Conservation (phyloP, 2,113 vertebrate species). For the Antechinus flavipes region DNA sequence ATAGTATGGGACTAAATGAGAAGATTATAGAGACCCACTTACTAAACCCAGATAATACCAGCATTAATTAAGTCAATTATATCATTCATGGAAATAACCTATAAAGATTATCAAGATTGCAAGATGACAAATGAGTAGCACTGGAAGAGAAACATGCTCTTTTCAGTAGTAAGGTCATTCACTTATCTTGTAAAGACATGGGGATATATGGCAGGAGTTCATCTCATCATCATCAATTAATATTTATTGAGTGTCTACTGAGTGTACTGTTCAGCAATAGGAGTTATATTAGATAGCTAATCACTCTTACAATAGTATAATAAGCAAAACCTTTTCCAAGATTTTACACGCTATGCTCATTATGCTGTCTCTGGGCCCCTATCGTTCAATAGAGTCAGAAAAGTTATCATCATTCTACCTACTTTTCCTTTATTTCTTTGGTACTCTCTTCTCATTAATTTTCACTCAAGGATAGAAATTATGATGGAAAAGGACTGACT, state of each 20-base stretch:
- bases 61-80: slow-evolving; percentile 82
- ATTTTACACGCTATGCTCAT: slow-evolving; percentile 6
- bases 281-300: slow-evolving; percentile 4
- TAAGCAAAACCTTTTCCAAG: slow-evolving; percentile 39
- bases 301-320: background rate
- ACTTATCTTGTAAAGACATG: slow-evolving; percentile 46
- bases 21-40: slow-evolving; percentile 71
- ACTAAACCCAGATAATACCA: slow-evolving; percentile 77
- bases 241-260: slow-evolving; percentile 50
- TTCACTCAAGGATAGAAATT: slow-evolving; percentile 39
- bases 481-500: background rate
- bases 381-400: slow-evolving; percentile 14
- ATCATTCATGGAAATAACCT: slow-evolving; percentile 76
- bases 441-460: slow-evolving; percentile 31
- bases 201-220: slow-evolving; percentile 42
- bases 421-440: slow-evolving; percentile 20
- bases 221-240: slow-evolving; percentile 62
- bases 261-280: slow-evolving; percentile 30
- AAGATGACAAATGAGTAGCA: slow-evolving; percentile 70
- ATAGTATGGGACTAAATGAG: slow-evolving; percentile 61
- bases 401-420: background rate
- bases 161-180: slow-evolving; percentile 48
- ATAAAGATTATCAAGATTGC: slow-evolving; percentile 72
- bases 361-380: background rate
- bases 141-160: slow-evolving; percentile 46